Conservation (phyloP, 2,113 vertebrate species). For the Chaetura pelagica region DNA sequence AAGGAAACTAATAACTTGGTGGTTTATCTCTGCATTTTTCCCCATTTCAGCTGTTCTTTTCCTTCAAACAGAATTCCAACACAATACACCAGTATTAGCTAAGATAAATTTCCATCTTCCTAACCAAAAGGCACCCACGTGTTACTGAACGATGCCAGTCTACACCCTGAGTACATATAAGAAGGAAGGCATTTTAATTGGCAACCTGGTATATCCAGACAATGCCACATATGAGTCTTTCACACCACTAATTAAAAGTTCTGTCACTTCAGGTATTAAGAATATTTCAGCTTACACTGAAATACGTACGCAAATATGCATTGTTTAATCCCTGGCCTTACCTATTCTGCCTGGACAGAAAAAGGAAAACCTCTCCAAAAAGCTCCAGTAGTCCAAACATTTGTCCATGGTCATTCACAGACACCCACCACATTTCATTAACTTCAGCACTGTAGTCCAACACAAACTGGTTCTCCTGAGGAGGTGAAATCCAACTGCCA, state of each 20-base stretch:
- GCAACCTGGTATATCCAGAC: neutral
- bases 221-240: neutral
- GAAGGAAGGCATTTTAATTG: neutral
- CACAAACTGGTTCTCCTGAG: neutral
- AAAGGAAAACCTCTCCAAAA: neutral
- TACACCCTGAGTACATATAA: accelerated
- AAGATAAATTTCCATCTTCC: neutral
- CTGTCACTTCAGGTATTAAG: neutral
- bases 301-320: neutral
- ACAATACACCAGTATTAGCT: neutral
- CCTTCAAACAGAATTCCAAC: neutral
- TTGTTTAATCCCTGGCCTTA: neutral
- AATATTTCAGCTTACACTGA: neutral
- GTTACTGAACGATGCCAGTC: neutral
- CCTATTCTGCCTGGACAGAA: neutral
- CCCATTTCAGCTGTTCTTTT: neutral
- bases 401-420: neutral
- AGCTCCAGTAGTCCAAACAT: neutral
- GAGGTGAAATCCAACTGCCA: neutral
- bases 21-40: neutral
- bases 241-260: neutral
- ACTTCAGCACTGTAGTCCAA: neutral
- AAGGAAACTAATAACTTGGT: neutral
- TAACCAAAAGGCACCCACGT: neutral
- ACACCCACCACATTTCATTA: neutral